phyloP scores from a whole-genome alignment of 2,797 vertebrate species.

The Naso thynnoides region DNA sequence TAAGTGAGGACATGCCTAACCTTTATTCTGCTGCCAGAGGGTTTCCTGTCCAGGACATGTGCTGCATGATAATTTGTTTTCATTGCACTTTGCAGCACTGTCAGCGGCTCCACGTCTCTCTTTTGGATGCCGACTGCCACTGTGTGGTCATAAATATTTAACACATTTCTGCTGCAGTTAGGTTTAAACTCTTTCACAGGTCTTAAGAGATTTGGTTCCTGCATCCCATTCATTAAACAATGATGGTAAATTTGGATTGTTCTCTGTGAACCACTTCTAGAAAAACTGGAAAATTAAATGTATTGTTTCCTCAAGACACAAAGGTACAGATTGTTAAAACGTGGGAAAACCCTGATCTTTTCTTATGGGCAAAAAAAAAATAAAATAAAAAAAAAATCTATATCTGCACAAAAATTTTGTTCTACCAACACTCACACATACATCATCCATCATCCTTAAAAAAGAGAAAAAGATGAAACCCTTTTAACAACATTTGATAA shows the following conservation, averaged over 20 bases:
- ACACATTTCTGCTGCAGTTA: slow-evolving; percentile 51
- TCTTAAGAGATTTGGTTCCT: neutral
- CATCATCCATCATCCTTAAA: slow-evolving; percentile 61
- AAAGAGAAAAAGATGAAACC: neutral
- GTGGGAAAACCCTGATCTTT: slow-evolving; percentile 9
- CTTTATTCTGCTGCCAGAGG: slow-evolving; percentile 64
- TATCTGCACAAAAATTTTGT: slow-evolving; percentile 15
- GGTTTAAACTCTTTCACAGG: slow-evolving; percentile 4
- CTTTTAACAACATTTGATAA: slow-evolving; percentile 15
- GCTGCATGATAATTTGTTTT: slow-evolving; percentile 70
- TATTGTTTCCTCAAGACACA: slow-evolving; percentile 10
- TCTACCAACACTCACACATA: slow-evolving; percentile 4
- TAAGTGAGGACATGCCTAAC: slow-evolving; percentile 61
- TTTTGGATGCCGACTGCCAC: slow-evolving; percentile 73
- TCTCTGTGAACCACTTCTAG: neutral
- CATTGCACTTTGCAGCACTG: slow-evolving; percentile 59
- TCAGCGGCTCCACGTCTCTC: slow-evolving; percentile 21
- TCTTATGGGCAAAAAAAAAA: slow-evolving; percentile 20
- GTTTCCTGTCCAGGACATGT: slow-evolving; percentile 61
- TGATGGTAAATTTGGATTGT: neutral
- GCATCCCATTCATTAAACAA: slow-evolving; percentile 20
- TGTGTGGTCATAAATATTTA: slow-evolving; percentile 76
- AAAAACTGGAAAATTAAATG: slow-evolving; percentile 1
- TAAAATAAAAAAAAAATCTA: slow-evolving; percentile 35
- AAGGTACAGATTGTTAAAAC: slow-evolving; percentile 11